These are phyloP conservation scores for Eubucco bourcierii DNA, from an alignment of 2,113 vertebrate species.

Conservation along the genomic window DNA sequence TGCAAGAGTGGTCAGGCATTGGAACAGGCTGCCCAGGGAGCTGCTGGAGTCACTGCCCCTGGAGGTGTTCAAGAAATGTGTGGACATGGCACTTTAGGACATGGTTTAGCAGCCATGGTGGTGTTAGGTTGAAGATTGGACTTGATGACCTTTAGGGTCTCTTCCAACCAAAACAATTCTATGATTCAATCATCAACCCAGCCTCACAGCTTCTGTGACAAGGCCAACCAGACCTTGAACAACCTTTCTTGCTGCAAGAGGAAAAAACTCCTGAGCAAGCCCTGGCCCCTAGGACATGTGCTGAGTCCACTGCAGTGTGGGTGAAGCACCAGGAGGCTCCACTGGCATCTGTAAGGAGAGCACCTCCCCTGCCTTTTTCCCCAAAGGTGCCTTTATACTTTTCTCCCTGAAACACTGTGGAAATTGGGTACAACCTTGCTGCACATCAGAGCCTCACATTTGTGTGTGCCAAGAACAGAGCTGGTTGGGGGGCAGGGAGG, in stretches of 20 bases:
- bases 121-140: no score
- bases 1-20: no score
- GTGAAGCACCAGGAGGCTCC: not conserved
- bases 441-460: not conserved
- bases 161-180: no score
- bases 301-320: fast-evolving
- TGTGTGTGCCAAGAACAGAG: not conserved
- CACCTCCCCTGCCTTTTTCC: not conserved
- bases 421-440: not conserved
- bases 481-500: not conserved
- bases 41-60: no score
- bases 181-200: not conserved
- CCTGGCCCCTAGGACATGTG: not conserved
- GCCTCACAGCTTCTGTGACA: not conserved
- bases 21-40: no score
- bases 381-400: not conserved
- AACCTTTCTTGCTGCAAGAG: not conserved
- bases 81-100: no score
- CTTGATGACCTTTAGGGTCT: no score
- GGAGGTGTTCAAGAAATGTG: no score
- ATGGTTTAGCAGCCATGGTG: no score
- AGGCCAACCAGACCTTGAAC: not conserved
- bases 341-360: not conserved
- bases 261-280: not conserved
- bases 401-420: not conserved